A percentile compares a stretch with the other conserved stretches of the same genome.
Evolutionary conservation across 2,113 vertebrate genomes (phyloP).

Genomic region (Ciconia stormi): DNA sequence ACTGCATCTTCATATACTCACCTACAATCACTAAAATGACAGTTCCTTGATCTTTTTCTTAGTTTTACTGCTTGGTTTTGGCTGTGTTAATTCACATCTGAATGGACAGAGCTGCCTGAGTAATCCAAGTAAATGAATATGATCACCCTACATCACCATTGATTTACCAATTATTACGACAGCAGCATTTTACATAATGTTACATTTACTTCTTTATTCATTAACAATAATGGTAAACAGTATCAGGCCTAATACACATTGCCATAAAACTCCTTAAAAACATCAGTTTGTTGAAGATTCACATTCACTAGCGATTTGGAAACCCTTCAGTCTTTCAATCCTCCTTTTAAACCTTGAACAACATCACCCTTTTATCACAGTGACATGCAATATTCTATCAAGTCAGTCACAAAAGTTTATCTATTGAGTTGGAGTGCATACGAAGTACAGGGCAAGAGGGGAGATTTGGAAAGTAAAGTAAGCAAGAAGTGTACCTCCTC

Average conservation of each 20-base stretch:
- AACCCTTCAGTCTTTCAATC: background rate
- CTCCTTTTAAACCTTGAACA: background rate
- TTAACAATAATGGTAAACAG: background rate
- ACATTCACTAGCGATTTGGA: background rate
- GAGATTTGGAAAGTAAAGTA: background rate
- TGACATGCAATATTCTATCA: background rate
- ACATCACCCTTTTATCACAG: background rate
- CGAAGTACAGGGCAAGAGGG: background rate
- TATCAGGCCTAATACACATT: background rate
- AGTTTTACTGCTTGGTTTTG: background rate
- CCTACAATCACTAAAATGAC: background rate
- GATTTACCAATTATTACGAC: background rate
- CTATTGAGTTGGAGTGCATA: background rate
- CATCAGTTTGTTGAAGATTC: background rate
- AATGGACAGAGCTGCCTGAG: background rate
- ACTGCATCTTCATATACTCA: background rate
- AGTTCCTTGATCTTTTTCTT: background rate
- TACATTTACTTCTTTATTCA: background rate
- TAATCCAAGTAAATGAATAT: background rate
- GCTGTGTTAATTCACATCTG: background rate
- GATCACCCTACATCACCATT: background rate
- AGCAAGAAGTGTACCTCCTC: background rate
- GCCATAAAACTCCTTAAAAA: background rate
- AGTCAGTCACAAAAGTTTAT: background rate
- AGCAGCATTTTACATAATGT: background rate